These are phyloP conservation scores for Alfaro cultratus DNA, from an alignment of 2,797 vertebrate genomes.

Conservation along the genomic window DNA sequence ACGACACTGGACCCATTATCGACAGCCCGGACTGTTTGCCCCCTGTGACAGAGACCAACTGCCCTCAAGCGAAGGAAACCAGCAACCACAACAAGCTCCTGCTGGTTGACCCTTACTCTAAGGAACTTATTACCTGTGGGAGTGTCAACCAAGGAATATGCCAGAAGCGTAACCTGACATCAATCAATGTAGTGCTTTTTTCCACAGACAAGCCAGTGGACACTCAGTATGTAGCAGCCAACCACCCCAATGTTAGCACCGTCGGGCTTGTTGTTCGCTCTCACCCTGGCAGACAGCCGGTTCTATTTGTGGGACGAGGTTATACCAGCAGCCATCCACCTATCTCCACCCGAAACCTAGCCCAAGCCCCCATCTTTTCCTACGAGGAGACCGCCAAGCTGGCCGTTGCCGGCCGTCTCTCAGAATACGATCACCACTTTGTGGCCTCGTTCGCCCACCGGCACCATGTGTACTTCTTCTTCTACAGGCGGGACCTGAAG, in stretches of 20 bases:
- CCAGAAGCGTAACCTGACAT: conserved; percentile 88
- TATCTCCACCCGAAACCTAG: conserved; percentile 93
- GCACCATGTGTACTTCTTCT: conserved; percentile 93
- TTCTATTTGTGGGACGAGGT: conserved; percentile 94
- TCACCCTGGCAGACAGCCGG: conserved; percentile 81
- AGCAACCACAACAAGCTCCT: conserved; percentile 96
- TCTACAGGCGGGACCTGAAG: conserved; percentile 93
- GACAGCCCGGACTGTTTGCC: conserved; percentile 96
- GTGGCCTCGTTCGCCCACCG: conserved; percentile 89
- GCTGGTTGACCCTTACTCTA: conserved; percentile 85
- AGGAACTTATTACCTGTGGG: conserved; percentile 93
- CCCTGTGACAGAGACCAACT: conserved; percentile 87
- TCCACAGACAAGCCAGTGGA: conserved; percentile 91
- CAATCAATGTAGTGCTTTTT: conserved; percentile 83
- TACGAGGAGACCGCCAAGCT: conserved; percentile 97
- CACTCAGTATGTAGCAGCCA: conserved; percentile 96
- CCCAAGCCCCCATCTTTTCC: conserved; percentile 91
- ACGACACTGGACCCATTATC: conserved; percentile 87
- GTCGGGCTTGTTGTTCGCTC: conserved; percentile 90
- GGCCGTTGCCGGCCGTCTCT: conserved; percentile 92
- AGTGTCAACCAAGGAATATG: conserved; percentile 96
- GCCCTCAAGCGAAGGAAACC: conserved; percentile 88
- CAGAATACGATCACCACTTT: conserved; percentile 97
- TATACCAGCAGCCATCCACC: conserved; percentile 97
- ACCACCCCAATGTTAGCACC: conserved; percentile 92